These are phyloP conservation scores for Thyatira batis DNA, from an alignment of 2,888 invertebrate species.

Conservation along the genomic window DNA sequence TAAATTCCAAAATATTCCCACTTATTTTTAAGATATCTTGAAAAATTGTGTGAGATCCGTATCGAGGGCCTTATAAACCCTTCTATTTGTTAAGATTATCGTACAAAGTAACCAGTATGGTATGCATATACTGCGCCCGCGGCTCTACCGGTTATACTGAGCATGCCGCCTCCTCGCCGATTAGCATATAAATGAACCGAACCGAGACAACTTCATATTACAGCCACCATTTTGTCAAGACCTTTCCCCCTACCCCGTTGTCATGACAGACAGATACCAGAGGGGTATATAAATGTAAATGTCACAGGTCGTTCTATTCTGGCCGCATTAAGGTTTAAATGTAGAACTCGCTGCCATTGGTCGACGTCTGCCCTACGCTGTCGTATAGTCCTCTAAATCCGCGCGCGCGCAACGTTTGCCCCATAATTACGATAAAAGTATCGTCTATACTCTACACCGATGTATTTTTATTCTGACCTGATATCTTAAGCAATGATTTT, in stretches of 20 bases:
- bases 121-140: slow-evolving; percentile 26
- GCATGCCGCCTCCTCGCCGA: slow-evolving; percentile 63
- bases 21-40: not conserved
- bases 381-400: slow-evolving; percentile 34
- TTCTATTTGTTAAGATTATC: slow-evolving; percentile 18
- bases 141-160: slow-evolving; percentile 62
- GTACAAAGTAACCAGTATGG: slow-evolving; percentile 34
- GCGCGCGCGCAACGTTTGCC: slow-evolving; percentile 38
- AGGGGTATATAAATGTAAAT: slow-evolving; percentile 26
- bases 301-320: slow-evolving; percentile 38
- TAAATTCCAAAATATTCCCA: not conserved
- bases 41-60: not conserved
- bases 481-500: slow-evolving; percentile 62
- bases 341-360: slow-evolving; percentile 58
- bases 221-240: slow-evolving; percentile 45
- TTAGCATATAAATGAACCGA: slow-evolving; percentile 80
- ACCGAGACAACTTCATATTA: slow-evolving; percentile 76
- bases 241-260: slow-evolving; percentile 31
- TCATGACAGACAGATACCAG: slow-evolving; percentile 17
- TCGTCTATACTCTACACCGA: slow-evolving; percentile 56
- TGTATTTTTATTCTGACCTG: slow-evolving; percentile 48
- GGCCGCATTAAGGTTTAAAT: slow-evolving; percentile 56
- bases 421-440: slow-evolving; percentile 62
- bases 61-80: slow-evolving; percentile 5
- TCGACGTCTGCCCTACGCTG: slow-evolving; percentile 35